Conservation (phyloP, 2,888 invertebrate species). For the Pterostichus niger region DNA sequence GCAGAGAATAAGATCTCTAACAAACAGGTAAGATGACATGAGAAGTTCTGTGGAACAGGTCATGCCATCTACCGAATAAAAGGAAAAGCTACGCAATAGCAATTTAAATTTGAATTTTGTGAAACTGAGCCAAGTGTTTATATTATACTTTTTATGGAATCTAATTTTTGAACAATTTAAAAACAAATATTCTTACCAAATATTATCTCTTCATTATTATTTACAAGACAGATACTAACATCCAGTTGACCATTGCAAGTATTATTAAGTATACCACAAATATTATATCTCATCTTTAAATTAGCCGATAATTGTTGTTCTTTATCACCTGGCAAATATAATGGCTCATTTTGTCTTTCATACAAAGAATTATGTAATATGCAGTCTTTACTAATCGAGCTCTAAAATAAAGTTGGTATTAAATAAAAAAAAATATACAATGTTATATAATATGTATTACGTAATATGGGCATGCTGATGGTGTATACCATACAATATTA, state of each 20-base stretch:
- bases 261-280: slow-evolving; percentile 28
- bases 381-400: slow-evolving; percentile 37
- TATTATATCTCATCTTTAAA: slow-evolving; percentile 41
- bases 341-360: slow-evolving; percentile 20
- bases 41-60: too few relatives aligned
- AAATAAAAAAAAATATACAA: background rate
- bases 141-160: too few relatives aligned
- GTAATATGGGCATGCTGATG: slow-evolving; percentile 55
- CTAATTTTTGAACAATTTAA: too few relatives aligned
- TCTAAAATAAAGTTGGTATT: slow-evolving; percentile 35
- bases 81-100: too few relatives aligned
- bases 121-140: too few relatives aligned
- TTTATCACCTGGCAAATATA: slow-evolving; percentile 3
- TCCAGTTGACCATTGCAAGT: slow-evolving; percentile 43
- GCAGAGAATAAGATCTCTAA: too few relatives aligned
- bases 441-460: slow-evolving; percentile 5
- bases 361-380: background rate
- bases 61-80: too few relatives aligned
- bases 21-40: too few relatives aligned
- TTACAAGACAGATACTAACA: slow-evolving; percentile 52
- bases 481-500: slow-evolving; percentile 50
- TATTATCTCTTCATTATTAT: slow-evolving; percentile 42
- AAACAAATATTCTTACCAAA: slow-evolving; percentile 14
- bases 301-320: slow-evolving; percentile 8
- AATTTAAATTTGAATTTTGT: too few relatives aligned